A percentile compares a stretch with the other conserved stretches of the same genome.
Evolutionary conservation across 92 coral and sea anemone species (phyloP).

Genomic region (Umimayanthus chanpuru): DNA sequence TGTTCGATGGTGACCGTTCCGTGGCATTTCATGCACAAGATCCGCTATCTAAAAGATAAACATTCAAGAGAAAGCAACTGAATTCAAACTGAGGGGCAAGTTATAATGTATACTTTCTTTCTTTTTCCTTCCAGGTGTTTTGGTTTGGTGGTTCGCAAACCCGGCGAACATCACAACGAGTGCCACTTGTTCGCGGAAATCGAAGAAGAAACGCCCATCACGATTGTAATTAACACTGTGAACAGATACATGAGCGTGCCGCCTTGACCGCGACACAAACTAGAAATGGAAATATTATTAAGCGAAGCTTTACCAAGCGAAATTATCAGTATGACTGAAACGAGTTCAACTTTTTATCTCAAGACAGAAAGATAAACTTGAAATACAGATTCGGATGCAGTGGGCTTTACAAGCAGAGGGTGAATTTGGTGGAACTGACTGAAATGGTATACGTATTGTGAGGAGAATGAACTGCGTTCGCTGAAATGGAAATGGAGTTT

Average conservation of each 20-base stretch:
- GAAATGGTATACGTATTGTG: background rate
- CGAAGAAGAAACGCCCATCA: constrained; percentile 77
- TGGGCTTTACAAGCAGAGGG: background rate
- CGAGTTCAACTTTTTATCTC: background rate
- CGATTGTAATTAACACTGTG: constrained; percentile 81
- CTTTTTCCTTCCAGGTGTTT: constrained; percentile 66
- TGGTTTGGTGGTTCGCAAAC: constrained; percentile 85
- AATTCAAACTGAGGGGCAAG: background rate
- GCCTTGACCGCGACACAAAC: background rate
- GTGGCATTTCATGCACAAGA: too few species aligned
- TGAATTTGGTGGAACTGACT: background rate
- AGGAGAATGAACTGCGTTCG: background rate
- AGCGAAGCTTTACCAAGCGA: constrained; percentile 4
- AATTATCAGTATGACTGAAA: background rate
- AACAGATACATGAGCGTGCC: constrained; percentile 72
- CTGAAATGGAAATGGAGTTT: background rate
- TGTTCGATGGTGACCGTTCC: too few species aligned
- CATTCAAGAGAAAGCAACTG: background rate
- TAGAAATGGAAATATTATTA: constrained; percentile 5
- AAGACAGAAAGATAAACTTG: background rate
- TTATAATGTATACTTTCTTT: background rate
- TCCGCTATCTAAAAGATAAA: too few species aligned
- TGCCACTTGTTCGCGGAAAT: constrained; percentile 95
- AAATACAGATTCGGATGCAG: background rate
- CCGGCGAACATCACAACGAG: constrained; percentile 89